Percentiles rank a stretch among this genome's conserved stretches.
Evolutionary conservation across 2,888 invertebrate species (phyloP).

Genomic region (Chymomyza fuscimana): DNA sequence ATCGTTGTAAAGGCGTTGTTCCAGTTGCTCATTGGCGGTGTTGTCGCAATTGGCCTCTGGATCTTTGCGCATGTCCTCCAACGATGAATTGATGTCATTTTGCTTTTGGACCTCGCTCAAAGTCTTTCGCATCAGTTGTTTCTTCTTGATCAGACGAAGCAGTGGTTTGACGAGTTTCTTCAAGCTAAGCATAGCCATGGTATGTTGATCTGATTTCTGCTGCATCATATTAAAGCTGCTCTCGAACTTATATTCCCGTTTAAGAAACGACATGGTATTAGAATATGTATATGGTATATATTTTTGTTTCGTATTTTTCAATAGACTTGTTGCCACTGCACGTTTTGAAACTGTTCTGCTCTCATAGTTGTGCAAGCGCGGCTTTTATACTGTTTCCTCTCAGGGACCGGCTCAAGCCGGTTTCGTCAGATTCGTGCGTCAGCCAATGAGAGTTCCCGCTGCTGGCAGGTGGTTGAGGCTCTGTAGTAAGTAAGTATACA

Average conservation of each 20-base stretch:
- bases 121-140: conserved; percentile 75
- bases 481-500: neutral
- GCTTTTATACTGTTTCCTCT: conserved; percentile 62
- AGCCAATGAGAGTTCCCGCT: conserved; percentile 53
- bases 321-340: conserved; percentile 38
- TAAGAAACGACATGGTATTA: conserved; percentile 71
- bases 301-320: neutral
- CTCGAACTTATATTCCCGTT: conserved; percentile 78
- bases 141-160: conserved; percentile 76
- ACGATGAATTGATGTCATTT: conserved; percentile 75
- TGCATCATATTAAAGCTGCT: conserved; percentile 57
- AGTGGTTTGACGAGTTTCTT: conserved; percentile 78
- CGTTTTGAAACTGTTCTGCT: conserved; percentile 61
- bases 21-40: conserved; percentile 87
- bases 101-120: conserved; percentile 75
- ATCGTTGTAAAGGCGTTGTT: conserved; percentile 87
- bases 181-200: conserved; percentile 73
- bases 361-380: conserved; percentile 24
- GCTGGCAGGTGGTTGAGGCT: conserved; percentile 63
- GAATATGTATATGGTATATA: neutral
- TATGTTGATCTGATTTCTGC: conserved; percentile 75
- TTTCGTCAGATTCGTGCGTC: conserved; percentile 10
- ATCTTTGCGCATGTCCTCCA: conserved; percentile 78
- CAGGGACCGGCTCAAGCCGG: conserved; percentile 14
- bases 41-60: conserved; percentile 75